phyloP scores from a whole-genome alignment of 2,888 invertebrate genomes.

The Oscheius sp. region DNA sequence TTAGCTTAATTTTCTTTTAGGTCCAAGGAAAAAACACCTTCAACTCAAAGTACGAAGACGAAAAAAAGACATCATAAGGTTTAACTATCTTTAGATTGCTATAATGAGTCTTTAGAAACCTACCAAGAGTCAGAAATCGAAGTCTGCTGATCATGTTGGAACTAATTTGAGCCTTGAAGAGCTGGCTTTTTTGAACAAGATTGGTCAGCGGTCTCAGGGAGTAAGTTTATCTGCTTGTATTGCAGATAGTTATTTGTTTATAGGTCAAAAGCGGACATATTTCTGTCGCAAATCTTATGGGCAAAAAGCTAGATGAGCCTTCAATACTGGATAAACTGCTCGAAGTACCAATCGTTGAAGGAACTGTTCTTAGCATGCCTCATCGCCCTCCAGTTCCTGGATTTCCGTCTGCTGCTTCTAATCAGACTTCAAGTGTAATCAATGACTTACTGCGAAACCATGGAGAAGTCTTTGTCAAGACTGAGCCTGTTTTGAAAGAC shows the following conservation, averaged over 20 bases:
- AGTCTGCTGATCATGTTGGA: too few species aligned
- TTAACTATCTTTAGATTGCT: too few species aligned
- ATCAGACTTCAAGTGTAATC: not conserved
- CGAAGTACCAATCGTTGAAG: not conserved
- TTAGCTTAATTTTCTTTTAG: too few species aligned
- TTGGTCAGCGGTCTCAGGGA: not conserved
- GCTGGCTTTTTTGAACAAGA: not conserved
- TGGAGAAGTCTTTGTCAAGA: not conserved
- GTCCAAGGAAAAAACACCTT: too few species aligned
- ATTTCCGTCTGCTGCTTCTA: slow-evolving; percentile 1
- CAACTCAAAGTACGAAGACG: too few species aligned
- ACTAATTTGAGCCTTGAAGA: not conserved
- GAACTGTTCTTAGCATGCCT: not conserved
- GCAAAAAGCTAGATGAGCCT: not conserved
- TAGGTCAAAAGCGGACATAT: slow-evolving; percentile 16
- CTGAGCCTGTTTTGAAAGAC: not conserved
- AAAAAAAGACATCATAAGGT: too few species aligned
- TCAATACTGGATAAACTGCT: slow-evolving; percentile 15
- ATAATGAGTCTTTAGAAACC: too few species aligned
- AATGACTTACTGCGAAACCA: too few species aligned
- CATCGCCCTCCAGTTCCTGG: slow-evolving; percentile 25
- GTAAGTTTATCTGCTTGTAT: not conserved
- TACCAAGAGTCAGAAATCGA: too few species aligned
- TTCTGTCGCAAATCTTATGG: slow-evolving; percentile 19
- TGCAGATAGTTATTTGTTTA: not conserved